Conservation (phyloP, 2,113 vertebrate genomes). For the Macaca mulatta region DNA sequence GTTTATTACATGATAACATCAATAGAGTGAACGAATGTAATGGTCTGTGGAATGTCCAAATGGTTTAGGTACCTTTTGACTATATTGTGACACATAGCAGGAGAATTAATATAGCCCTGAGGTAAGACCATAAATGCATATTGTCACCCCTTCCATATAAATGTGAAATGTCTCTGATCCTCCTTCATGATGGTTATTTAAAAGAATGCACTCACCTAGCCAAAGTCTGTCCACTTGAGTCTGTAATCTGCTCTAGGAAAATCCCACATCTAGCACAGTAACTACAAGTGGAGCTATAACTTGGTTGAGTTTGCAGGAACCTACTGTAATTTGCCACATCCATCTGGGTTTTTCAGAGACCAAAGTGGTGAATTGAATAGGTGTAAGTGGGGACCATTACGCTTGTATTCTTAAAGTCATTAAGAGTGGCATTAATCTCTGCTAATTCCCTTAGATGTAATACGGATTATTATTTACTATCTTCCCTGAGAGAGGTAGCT, state of each 20-base stretch:
- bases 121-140: background rate
- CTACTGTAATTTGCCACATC: background rate
- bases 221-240: too few relatives aligned
- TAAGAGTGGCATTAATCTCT: background rate
- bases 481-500: background rate
- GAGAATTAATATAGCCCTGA: background rate
- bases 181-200: background rate
- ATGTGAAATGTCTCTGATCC: background rate
- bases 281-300: background rate
- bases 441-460: background rate
- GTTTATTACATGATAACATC: background rate
- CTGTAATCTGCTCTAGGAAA: background rate
- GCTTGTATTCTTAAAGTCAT: background rate
- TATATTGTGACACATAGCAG: background rate
- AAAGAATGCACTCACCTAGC: background rate
- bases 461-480: background rate
- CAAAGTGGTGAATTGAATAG: background rate
- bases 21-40: background rate
- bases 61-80: background rate
- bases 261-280: background rate
- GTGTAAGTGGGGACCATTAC: background rate
- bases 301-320: background rate
- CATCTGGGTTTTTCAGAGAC: background rate
- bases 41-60: background rate
- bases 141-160: background rate